phyloP scores from a whole-genome alignment of 2,113 vertebrate species.

The Felis catus region DNA sequence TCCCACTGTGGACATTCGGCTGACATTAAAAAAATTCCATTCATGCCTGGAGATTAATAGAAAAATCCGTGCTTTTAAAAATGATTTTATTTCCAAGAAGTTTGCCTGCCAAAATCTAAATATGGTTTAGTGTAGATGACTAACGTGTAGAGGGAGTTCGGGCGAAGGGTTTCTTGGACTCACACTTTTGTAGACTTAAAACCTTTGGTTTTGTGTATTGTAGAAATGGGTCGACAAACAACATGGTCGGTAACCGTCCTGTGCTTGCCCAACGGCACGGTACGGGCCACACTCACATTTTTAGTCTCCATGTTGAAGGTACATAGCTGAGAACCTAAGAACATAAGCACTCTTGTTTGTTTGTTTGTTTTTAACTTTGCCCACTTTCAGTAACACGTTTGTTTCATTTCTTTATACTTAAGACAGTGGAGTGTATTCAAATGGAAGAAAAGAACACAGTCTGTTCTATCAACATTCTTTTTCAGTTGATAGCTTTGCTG shows the following conservation, averaged over 20 bases:
- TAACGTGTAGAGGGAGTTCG: conserved; percentile 61
- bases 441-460: background rate
- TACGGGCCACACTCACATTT: background rate
- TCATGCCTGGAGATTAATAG: conserved; percentile 73
- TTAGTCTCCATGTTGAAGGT: background rate
- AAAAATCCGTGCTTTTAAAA: conserved; percentile 75
- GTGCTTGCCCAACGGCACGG: background rate
- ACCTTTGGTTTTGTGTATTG: conserved; percentile 44
- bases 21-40: conserved; percentile 49
- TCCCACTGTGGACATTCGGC: conserved; percentile 16
- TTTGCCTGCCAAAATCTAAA: conserved; percentile 77
- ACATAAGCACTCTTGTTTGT: background rate
- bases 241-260: background rate
- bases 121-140: conserved; percentile 58
- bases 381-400: background rate
- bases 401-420: background rate
- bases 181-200: conserved; percentile 50
- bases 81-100: conserved; percentile 69
- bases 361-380: background rate
- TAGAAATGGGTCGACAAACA: background rate
- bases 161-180: conserved; percentile 72
- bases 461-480: background rate
- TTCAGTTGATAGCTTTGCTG: background rate
- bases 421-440: background rate
- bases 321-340: background rate